Percentiles rank a stretch among this genome's conserved stretches.
phyloP scores from a whole-genome alignment of 2,888 invertebrate genomes.

The Anthrax anthrax region DNA sequence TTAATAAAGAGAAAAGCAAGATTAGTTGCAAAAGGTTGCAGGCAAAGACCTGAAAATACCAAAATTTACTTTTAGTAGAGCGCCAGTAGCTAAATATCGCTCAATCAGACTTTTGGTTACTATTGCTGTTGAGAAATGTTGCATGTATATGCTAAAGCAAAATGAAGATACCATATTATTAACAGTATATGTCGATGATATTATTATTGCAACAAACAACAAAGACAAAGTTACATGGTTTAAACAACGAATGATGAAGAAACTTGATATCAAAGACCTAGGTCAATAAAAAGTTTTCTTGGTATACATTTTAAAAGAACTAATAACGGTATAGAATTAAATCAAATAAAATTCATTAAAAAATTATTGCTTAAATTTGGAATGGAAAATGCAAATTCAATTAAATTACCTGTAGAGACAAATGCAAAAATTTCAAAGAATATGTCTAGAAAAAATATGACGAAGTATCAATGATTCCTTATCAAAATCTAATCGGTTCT shows the following conservation, averaged over 20 bases:
- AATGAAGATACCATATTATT: no score
- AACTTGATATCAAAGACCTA: neutral
- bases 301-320: neutral
- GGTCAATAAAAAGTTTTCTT: neutral
- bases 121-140: no score
- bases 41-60: neutral
- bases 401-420: neutral
- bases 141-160: no score
- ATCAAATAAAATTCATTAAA: neutral
- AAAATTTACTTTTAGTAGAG: no score
- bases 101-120: no score
- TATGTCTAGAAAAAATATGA: neutral
- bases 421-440: neutral
- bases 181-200: neutral
- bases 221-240: neutral
- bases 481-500: slow-evolving; percentile 13
- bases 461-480: slow-evolving; percentile 3
- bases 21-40: neutral
- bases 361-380: neutral
- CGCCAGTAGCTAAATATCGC: no score
- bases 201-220: neutral
- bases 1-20: neutral
- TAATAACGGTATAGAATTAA: neutral
- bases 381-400: neutral
- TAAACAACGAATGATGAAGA: neutral